A percentile compares a stretch with the other conserved stretches of the same genome.
Evolutionary conservation across 2,113 vertebrate genomes (phyloP).

Genomic region (Sorex araneus): DNA sequence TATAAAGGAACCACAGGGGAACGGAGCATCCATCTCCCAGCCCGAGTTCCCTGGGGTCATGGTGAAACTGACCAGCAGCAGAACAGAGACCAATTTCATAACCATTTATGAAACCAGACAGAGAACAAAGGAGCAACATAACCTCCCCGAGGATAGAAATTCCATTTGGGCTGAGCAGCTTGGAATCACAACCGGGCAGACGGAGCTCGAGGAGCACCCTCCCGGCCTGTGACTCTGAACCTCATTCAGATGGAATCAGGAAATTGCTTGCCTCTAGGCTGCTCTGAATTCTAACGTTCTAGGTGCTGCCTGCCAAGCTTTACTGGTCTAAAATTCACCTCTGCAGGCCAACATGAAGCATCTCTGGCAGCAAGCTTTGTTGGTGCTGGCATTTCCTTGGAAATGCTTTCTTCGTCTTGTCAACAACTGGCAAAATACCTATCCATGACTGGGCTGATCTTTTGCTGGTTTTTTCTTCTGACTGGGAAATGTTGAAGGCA

Average conservation of each 20-base stretch:
- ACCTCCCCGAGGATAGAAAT: conserved; percentile 66
- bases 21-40: neutral
- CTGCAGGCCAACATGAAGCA: conserved; percentile 45
- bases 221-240: too few species aligned
- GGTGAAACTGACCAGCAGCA: conserved; percentile 65
- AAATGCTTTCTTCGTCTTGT: neutral
- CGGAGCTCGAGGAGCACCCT: neutral
- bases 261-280: neutral
- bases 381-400: conserved; percentile 28
- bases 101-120: conserved; percentile 79
- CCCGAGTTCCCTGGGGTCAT: conserved; percentile 13
- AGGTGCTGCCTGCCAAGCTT: conserved; percentile 29
- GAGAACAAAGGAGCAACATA: conserved; percentile 69
- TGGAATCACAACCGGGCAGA: conserved; percentile 52
- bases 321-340: conserved; percentile 43
- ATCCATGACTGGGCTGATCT: neutral
- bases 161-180: conserved; percentile 69
- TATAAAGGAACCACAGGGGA: conserved; percentile 20
- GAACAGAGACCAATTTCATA: conserved; percentile 75
- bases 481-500: neutral
- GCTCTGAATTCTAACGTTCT: conserved; percentile 8
- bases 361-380: conserved; percentile 41
- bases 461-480: neutral
- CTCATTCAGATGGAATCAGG: neutral
- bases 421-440: conserved; percentile 32